phyloP scores from a whole-genome alignment of 2,113 vertebrate species.

The Thomomys bottae region DNA sequence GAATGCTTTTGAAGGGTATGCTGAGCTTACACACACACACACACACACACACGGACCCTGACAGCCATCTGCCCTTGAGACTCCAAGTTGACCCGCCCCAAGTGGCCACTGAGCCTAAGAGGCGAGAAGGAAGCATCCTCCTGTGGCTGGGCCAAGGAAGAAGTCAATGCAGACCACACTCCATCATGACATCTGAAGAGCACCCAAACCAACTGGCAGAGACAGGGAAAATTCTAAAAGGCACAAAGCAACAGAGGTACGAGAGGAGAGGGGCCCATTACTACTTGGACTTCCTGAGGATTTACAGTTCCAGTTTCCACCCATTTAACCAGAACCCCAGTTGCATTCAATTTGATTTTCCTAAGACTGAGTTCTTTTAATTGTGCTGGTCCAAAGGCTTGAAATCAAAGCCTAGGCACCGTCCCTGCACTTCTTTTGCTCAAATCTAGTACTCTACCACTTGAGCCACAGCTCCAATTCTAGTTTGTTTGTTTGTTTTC shows the following conservation, averaged over 20 bases:
- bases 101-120: not conserved
- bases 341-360: not conserved
- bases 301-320: not conserved
- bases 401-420: too few relatives aligned
- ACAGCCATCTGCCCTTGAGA: not conserved
- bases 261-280: not conserved
- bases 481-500: too few relatives aligned
- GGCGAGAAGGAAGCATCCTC: not conserved
- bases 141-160: not conserved
- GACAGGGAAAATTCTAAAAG: conserved; percentile 13
- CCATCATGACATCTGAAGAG: not conserved
- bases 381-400: too few relatives aligned
- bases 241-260: not conserved
- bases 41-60: not conserved
- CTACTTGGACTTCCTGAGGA: not conserved
- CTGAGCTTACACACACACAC: not conserved
- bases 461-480: too few relatives aligned
- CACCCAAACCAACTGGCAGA: not conserved
- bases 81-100: not conserved
- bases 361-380: not conserved
- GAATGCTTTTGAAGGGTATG: not conserved
- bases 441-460: too few relatives aligned
- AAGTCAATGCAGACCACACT: not conserved
- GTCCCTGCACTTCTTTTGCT: too few relatives aligned
- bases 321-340: not conserved